Evolutionary conservation across 2,113 vertebrate genomes (phyloP), one percentile per base, ranked within the genome.

Genomic region (Cyprinodon brontotheroides): DNA sequence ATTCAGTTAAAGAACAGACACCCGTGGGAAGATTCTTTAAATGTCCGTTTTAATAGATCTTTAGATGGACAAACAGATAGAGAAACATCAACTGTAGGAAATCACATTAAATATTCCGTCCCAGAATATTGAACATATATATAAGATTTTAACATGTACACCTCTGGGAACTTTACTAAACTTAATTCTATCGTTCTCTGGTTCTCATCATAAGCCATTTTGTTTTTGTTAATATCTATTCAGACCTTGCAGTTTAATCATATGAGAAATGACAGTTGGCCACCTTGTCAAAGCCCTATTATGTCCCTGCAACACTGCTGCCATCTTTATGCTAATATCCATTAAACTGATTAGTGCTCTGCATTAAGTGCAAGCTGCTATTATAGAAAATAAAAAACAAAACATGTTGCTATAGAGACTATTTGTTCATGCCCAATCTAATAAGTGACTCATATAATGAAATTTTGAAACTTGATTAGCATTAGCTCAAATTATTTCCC

Each of bases 301-400:
- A 78, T 68, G 40, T 68, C 78, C 48, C 40, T n/a, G 11, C 60
- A 53, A 72, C 62, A 45, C 1, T 29, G 47, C 61, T 65, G 40
- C 45, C 13, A 15, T 70, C 70, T 80, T 65, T 77, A 74, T 78
- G 70, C 65, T 68, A 86, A 81, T 79, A 64, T 68, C 75, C 47
- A 84, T 79, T 79, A 79, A 73, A 79, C 70, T 70, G 73, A 85
- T 83, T 78, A 83, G 62, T 39, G 41, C 65, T 48, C 61, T 75
- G 37, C 59, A 40, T 36, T 63, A 61, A 64, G 64, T 38, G 70
- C n/a, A 40, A 38, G 62, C 61, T 38, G 39, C 64, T 59, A 29
- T 29, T 29, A 29, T 67, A 47, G n/a, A 68, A 65, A 68, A 63
- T 67, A 65, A 72, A 77, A 39, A 82, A 65, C 22, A 69, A 39